Evolutionary conservation across 2,113 vertebrate genomes (phyloP).

Genomic region (Oostethus manadensis): DNA sequence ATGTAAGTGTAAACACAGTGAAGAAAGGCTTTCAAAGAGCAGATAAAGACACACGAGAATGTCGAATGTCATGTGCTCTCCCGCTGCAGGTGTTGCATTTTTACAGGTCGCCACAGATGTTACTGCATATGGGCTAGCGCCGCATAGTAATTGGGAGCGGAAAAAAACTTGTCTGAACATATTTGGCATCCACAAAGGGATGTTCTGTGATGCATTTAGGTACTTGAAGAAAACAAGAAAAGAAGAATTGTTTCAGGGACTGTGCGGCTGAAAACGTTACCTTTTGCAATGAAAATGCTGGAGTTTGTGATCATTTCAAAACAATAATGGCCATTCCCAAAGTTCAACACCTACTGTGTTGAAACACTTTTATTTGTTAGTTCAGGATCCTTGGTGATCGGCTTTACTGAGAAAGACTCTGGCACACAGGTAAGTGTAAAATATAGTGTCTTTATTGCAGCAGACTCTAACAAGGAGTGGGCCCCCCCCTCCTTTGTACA

Average conservation of each 20-base stretch:
- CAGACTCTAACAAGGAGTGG: too few relatives aligned
- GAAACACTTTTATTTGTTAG: too few relatives aligned
- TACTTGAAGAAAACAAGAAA: background rate
- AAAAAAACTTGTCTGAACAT: conserved; percentile 57
- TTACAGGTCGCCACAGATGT: conserved; percentile 68
- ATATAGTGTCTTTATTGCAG: too few relatives aligned
- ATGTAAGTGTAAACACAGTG: conserved; percentile 60
- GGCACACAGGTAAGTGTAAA: too few relatives aligned
- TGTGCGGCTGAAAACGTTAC: background rate
- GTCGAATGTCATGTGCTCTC: conserved; percentile 1
- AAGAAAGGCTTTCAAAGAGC: conserved; percentile 16
- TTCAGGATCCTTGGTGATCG: too few relatives aligned
- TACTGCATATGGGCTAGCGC: conserved; percentile 23
- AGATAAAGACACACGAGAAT: conserved; percentile 16
- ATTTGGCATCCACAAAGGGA: conserved; percentile 32
- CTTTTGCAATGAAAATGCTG: background rate
- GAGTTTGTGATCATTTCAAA: background rate
- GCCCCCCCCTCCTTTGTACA: too few relatives aligned
- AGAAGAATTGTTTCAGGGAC: background rate
- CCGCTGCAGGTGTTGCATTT: conserved; percentile 67
- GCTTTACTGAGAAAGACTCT: too few relatives aligned
- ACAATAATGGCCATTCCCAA: background rate
- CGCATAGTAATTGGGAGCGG: conserved; percentile 58
- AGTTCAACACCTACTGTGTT: too few relatives aligned
- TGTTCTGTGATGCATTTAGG: background rate